phyloP scores from a whole-genome alignment of 2,113 vertebrate species.

The Brachionichthys hirsutus region DNA sequence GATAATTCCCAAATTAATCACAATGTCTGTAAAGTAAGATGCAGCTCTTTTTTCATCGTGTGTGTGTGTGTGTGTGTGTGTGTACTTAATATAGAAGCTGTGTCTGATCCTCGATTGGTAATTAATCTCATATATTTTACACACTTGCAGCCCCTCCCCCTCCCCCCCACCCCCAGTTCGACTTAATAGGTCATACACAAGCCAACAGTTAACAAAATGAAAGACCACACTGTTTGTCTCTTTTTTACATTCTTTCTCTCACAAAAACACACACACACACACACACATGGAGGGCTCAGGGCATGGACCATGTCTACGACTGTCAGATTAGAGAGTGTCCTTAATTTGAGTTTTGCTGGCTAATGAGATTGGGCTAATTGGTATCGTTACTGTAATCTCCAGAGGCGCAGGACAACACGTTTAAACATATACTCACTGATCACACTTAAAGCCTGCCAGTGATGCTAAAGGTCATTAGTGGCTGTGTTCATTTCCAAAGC shows the following conservation, averaged over 20 bases:
- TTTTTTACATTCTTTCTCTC: constrained; percentile 21
- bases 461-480: constrained; percentile 78
- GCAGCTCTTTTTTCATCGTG: too few relatives aligned
- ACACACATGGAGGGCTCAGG: constrained; percentile 33
- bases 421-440: constrained; percentile 75
- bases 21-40: too few relatives aligned
- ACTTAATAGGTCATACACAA: constrained; percentile 54
- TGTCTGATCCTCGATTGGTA: constrained; percentile 69
- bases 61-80: too few relatives aligned
- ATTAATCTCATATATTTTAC: constrained; percentile 71
- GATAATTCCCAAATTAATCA: constrained; percentile 69
- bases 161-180: constrained; percentile 15
- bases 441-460: constrained; percentile 74
- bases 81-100: constrained; percentile 48
- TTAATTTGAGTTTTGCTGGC: constrained; percentile 74
- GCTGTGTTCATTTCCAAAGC: constrained; percentile 67
- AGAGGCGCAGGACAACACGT: constrained; percentile 71
- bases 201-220: constrained; percentile 49
- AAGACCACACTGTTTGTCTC: constrained; percentile 51
- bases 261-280: constrained; percentile 34
- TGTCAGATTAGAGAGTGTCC: constrained; percentile 75
- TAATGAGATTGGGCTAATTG: constrained; percentile 84
- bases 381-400: constrained; percentile 80
- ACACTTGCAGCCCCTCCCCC: constrained; percentile 41
- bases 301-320: constrained; percentile 54